A percentile compares a stretch with the other conserved stretches of the same genome.
Evolutionary conservation across 1,140 invertebrate species (phyloP).

Genomic region (Rhagoletis zephyria): DNA sequence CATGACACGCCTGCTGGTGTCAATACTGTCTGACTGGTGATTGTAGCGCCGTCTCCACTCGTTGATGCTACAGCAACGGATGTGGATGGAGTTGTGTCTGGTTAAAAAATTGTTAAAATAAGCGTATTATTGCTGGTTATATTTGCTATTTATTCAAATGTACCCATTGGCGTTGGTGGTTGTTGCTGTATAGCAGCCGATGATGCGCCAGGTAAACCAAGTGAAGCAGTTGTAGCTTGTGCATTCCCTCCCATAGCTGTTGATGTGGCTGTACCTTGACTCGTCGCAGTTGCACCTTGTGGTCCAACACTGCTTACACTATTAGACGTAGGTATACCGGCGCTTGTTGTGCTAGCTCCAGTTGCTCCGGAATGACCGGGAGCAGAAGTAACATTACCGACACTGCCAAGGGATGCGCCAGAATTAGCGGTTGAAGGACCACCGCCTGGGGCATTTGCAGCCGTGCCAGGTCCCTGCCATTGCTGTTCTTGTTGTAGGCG

Average conservation of each 20-base stretch:
- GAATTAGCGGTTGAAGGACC: conserved; percentile 49
- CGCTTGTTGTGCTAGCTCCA: not conserved
- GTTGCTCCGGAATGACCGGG: not conserved
- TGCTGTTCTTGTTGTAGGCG: conserved; percentile 75
- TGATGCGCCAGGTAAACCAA: not conserved
- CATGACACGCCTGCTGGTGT: not conserved
- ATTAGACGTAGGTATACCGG: not conserved
- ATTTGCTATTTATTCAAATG: conserved; percentile 27
- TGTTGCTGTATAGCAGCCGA: conserved; percentile 58
- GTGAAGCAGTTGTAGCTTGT: conserved; percentile 46
- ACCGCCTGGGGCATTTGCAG: conserved; percentile 60
- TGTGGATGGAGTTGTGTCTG: conserved; percentile 48
- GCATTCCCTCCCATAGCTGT: not conserved
- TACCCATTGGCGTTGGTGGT: conserved; percentile 67
- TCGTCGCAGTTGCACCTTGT: conserved; percentile 56
- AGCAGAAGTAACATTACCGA: not conserved
- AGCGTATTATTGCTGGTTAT: not conserved
- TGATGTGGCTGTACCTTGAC: conserved; percentile 55
- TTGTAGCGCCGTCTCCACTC: not conserved
- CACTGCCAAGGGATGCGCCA: not conserved
- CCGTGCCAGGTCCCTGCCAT: conserved; percentile 57
- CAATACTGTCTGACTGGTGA: conserved; percentile 32
- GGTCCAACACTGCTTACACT: conserved; percentile 55
- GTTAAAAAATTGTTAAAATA: conserved; percentile 52
- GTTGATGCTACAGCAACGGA: not conserved